Base-by-base conservation (phyloP, 1,140 invertebrate genomes). In the Diorhabda carinulata region DNA sequence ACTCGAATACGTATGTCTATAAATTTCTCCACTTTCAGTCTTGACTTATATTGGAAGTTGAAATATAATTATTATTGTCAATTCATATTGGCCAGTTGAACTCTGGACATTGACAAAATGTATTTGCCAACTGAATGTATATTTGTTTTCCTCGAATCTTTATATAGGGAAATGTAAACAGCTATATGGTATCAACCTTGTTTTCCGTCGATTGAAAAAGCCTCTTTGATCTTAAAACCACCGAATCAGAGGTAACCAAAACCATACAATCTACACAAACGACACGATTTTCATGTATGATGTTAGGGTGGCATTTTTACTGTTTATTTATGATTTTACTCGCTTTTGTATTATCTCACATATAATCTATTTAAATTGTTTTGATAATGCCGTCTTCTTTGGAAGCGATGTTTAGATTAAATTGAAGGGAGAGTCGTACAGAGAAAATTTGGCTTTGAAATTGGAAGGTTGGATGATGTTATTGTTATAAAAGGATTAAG, bases 301-400 rank as follows among this genome's bases (percentile, higher is more conserved):
- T 61, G 25, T 40, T 64, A 10, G 43, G 62, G 45, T 44, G 45
- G 8, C 43, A 52, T 64, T 47, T 64, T 64, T 40, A 25, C 43
- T 64, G 62, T 64, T 64, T 64, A 64, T 64, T 64, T 52, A 52
- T 52, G 45, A 47, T 47, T 64, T 64, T 64, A 25, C 62, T 64
- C 45, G 43, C n/a, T 56, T 52, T 41, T 43, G 45, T 7, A 64
- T 64, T 64, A 64, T 64, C 62, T 47, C 43, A 47, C 62, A 64
- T 64, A 64, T 64, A 64, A 64, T 64, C 62, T 64, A 45, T 52
- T 52, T 52, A 64, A 64, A 64, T 52, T 52, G 62, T 43, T 64
- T 64, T 64, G 43, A 64, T 64, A 64, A 64, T 64, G 62, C 62
- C 25, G 25, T 47, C 25, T 64, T 41, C 3, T 40, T 52, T 45